These are phyloP conservation scores for Petrocephalus sullivani DNA, from an alignment of 2,797 vertebrate species.

Conservation along the genomic window DNA sequence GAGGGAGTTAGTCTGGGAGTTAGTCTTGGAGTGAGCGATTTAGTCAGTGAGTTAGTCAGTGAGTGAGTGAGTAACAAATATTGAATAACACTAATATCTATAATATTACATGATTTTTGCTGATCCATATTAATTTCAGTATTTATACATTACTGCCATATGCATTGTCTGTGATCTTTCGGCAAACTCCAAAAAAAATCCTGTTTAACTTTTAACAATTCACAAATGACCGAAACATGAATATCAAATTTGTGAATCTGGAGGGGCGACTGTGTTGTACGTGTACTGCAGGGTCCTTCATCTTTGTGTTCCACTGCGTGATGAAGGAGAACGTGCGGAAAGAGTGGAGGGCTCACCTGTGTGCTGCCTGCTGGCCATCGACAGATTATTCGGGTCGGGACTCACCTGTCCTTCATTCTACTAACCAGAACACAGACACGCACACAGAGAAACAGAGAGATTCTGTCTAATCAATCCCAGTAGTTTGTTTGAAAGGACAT, in stretches of 20 bases:
- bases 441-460: background rate
- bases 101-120: background rate
- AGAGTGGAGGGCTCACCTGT: conserved; percentile 70
- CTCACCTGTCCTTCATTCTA: background rate
- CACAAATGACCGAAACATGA: too few species aligned
- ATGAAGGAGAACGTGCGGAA: conserved; percentile 82
- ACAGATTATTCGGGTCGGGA: background rate
- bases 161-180: too few species aligned
- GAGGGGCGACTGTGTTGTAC: background rate
- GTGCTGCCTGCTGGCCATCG: conserved; percentile 60
- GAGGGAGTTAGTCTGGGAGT: background rate
- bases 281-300: conserved; percentile 68
- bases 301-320: conserved; percentile 83
- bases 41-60: background rate
- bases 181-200: too few species aligned
- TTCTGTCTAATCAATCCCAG: background rate
- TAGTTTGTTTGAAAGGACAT: background rate
- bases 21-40: background rate
- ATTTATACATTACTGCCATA: background rate
- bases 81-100: background rate
- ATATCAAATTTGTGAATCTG: too few species aligned
- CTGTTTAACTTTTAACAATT: too few species aligned
- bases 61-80: background rate
- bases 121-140: background rate
- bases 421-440: background rate